Evolutionary conservation across 2,888 invertebrate genomes (phyloP), one percentile per base, ranked within the genome.

Genomic region (Heliconius sara): DNA sequence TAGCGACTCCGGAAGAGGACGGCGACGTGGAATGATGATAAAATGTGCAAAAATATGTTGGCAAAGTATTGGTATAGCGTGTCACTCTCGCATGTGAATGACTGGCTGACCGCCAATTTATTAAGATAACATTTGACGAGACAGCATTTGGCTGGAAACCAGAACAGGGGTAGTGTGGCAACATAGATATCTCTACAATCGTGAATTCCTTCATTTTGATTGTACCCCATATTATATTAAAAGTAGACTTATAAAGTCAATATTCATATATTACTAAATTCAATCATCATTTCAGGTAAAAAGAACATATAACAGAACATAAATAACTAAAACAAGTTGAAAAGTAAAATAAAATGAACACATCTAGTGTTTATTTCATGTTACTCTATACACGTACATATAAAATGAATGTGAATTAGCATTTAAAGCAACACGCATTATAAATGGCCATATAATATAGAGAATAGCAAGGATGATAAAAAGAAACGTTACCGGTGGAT

Each of bases 1-100:
- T 84, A 84, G 85, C 84, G 83, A 85, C 84, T 65, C 90, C 91
- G 93, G 93, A 93, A 93, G 90, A 91, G 91, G 91, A 91, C 91
- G 89, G 87, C 87, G 87, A 85, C 85, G 84, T 84, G 84, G 84
- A 86, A 85, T 87, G 84, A 82, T 86, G 81, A 89, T 90, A 85
- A 88, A 89, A 86, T 83, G 22, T 75, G 85, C 81, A 84, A 87
- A 85, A 86, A 85, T 87, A 86, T 88, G 85, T 83, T 82, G 83
- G 81, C 81, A 77, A 79, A 76, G 79, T 66, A 79, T 76, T 66
- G 66, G 65, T 72, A 66, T 79, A 67, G 84, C 86, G 83, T 83
- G 86, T 83, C 85, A 83, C 87, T 22, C 52, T 22, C 52, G 52
- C 52, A 88, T 85, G 88, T 91, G 92, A 91, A 92, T 91, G 89